Evolutionary conservation across 2,113 vertebrate genomes (phyloP).

Genomic region (Pongo abelii): DNA sequence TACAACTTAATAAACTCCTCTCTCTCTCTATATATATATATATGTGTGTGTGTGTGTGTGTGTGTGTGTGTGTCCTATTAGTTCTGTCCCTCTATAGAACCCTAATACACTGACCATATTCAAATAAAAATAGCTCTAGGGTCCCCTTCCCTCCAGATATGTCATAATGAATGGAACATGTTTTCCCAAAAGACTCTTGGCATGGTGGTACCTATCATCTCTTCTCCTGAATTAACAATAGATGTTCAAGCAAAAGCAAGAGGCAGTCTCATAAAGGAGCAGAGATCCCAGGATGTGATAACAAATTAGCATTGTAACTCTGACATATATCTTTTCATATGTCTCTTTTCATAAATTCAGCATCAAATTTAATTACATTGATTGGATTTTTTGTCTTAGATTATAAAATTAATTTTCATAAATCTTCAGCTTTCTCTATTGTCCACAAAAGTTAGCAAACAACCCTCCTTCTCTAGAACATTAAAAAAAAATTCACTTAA

Average conservation of each 20-base stretch:
- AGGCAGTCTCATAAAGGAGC: slow-evolving; percentile 14
- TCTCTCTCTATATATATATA: no score
- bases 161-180: neutral
- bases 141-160: neutral
- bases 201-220: neutral
- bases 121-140: neutral
- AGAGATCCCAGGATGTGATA: slow-evolving; percentile 55
- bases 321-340: slow-evolving; percentile 52
- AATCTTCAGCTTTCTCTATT: slow-evolving; percentile 64
- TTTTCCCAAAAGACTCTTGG: neutral
- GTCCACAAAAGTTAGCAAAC: slow-evolving; percentile 71
- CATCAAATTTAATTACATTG: slow-evolving; percentile 76
- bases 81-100: no score
- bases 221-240: slow-evolving; percentile 43
- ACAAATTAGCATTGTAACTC: slow-evolving; percentile 70
- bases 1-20: no score
- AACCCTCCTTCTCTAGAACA: slow-evolving; percentile 40
- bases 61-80: no score
- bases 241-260: slow-evolving; percentile 5
- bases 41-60: no score
- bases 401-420: slow-evolving; percentile 78
- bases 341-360: slow-evolving; percentile 72
- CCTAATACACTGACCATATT: neutral
- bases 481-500: slow-evolving; percentile 65
- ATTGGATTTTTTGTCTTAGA: slow-evolving; percentile 73